phyloP scores from a whole-genome alignment of 2,113 vertebrate genomes.

The Oreochromis tanganicae region DNA sequence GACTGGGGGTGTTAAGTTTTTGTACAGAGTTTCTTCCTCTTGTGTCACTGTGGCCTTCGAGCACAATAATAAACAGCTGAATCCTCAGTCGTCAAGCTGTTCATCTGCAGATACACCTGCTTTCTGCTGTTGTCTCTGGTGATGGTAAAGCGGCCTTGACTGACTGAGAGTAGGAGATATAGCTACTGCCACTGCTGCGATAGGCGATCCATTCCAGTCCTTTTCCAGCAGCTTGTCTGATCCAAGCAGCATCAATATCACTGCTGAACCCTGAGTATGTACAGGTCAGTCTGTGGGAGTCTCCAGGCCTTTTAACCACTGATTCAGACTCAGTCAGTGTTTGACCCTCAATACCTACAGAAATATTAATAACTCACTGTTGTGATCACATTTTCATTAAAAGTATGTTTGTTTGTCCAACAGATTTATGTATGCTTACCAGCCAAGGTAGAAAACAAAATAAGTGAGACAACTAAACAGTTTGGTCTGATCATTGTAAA shows the following conservation, averaged over 20 bases:
- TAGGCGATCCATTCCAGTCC: too few species aligned
- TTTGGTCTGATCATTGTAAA: neutral
- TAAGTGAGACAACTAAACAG: neutral
- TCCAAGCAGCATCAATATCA: neutral
- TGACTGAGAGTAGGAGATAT: too few species aligned
- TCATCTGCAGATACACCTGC: neutral
- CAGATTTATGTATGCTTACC: neutral
- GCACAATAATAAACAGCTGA: too few species aligned
- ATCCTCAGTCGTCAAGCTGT: fast-evolving
- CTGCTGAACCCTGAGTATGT: neutral
- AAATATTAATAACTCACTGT: neutral
- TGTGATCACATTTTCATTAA: neutral
- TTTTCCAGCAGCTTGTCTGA: too few species aligned
- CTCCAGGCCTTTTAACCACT: neutral
- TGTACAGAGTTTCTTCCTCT: too few species aligned
- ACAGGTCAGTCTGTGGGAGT: fast-evolving
- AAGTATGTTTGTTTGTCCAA: neutral
- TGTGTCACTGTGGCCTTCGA: too few species aligned
- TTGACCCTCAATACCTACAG: neutral
- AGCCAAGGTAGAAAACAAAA: neutral
- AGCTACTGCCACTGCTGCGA: too few species aligned
- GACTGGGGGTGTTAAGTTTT: neutral
- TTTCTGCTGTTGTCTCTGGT: neutral
- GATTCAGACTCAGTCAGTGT: neutral
- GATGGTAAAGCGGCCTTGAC: too few species aligned